Percentiles rank a stretch among this genome's conserved stretches.
Conservation (phyloP, 2,888 invertebrate species). For the Litoditis marina region DNA sequence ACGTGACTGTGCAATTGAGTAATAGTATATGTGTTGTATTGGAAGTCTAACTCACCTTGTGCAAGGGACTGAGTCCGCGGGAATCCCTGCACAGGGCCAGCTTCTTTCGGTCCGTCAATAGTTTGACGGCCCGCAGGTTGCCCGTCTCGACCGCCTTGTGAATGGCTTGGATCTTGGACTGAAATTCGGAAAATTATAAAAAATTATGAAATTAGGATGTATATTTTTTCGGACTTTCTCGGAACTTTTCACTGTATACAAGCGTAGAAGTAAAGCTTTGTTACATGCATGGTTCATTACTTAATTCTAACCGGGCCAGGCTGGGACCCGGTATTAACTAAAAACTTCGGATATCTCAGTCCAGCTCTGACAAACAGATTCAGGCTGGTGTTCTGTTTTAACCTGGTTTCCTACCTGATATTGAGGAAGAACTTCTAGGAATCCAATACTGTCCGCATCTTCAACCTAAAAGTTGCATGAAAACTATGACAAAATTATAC, state of each 20-base stretch:
- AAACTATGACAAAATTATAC: too few species aligned
- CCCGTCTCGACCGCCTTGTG: slow-evolving; percentile 64
- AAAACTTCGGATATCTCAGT: too few species aligned
- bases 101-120: slow-evolving; percentile 66
- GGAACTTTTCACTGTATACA: too few species aligned
- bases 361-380: too few species aligned
- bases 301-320: too few species aligned
- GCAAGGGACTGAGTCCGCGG: slow-evolving; percentile 56
- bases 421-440: slow-evolving; percentile 81
- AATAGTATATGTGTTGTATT: not conserved
- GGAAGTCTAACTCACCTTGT: slow-evolving; percentile 39
- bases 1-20: too few species aligned
- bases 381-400: too few species aligned
- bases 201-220: too few species aligned
- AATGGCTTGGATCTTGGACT: slow-evolving; percentile 63
- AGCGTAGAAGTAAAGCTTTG: too few species aligned
- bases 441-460: slow-evolving; percentile 68
- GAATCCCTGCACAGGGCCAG: slow-evolving; percentile 63
- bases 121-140: slow-evolving; percentile 64
- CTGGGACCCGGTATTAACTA: too few species aligned
- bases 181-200: slow-evolving; percentile 11
- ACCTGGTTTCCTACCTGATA: slow-evolving; percentile 74
- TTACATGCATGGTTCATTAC: too few species aligned
- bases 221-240: too few species aligned
- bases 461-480: slow-evolving; percentile 48